Evolutionary conservation across 2,113 vertebrate species (phyloP).

Genomic region (Scatophagus argus): DNA sequence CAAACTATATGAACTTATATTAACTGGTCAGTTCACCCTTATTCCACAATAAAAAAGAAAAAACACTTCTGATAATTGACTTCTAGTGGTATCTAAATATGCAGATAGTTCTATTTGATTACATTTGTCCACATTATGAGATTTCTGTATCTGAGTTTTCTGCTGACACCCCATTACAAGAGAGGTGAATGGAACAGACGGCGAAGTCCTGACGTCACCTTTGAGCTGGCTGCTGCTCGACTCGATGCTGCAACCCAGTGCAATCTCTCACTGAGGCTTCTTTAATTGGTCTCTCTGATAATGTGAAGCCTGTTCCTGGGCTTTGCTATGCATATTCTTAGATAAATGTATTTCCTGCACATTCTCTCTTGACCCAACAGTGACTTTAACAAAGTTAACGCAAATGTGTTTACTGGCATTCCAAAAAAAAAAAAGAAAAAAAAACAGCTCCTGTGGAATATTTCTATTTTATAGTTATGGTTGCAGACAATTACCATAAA

Average conservation of each 20-base stretch:
- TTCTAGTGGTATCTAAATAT: not conserved
- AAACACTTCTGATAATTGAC: not conserved
- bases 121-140: not conserved
- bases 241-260: not conserved
- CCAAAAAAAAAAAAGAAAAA: not conserved
- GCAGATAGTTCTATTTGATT: not conserved
- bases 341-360: not conserved
- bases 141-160: conserved; percentile 4
- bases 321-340: not conserved
- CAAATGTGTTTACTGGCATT: not conserved
- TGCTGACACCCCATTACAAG: not conserved
- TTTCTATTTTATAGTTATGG: too few relatives aligned
- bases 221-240: not conserved
- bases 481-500: too few relatives aligned
- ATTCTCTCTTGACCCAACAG: not conserved
- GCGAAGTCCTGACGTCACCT: not conserved
- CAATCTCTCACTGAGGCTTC: not conserved
- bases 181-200: not conserved
- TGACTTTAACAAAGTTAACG: not conserved
- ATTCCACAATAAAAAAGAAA: too few relatives aligned
- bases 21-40: not conserved
- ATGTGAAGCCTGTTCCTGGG: not conserved
- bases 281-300: conserved; percentile 2
- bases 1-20: too few relatives aligned
- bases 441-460: not conserved